A percentile compares a stretch with the other conserved stretches of the same genome.
Evolutionary conservation across 2,888 invertebrate genomes (phyloP).

Genomic region (Lypha dubia): DNA sequence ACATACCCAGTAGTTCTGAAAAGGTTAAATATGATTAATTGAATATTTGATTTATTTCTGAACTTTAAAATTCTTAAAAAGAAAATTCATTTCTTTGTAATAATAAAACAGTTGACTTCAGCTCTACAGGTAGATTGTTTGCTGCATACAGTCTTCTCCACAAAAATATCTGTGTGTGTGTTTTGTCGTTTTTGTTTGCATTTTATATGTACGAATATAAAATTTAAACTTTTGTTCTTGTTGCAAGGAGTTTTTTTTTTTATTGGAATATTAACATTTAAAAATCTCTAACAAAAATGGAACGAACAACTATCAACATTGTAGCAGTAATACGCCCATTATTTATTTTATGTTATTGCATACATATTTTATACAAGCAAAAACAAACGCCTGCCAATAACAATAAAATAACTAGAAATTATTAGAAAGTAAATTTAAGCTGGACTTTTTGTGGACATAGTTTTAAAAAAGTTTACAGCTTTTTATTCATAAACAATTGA

Average conservation of each 20-base stretch:
- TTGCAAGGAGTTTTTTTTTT: background rate
- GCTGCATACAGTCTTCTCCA: too few species aligned
- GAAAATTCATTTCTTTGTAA: background rate
- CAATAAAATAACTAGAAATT: constrained; percentile 3
- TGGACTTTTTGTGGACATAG: background rate
- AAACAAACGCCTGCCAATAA: constrained; percentile 8
- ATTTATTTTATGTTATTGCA: constrained; percentile 19
- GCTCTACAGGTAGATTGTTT: background rate
- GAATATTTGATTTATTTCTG: background rate
- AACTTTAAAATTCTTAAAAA: background rate
- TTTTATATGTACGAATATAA: background rate
- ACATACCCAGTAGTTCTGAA: background rate
- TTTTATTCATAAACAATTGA: too few species aligned
- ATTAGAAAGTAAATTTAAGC: constrained; percentile 26
- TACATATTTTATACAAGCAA: background rate
- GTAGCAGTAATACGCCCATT: constrained; percentile 19
- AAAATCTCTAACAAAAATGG: constrained; percentile 10
- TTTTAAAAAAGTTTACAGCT: too few species aligned
- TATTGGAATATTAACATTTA: constrained; percentile 31
- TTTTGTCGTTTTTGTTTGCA: background rate
- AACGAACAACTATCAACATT: constrained; percentile 13
- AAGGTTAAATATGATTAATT: background rate
- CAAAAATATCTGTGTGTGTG: background rate
- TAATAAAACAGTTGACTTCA: background rate
- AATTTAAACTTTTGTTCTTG: background rate